Conservation (phyloP, 2,888 invertebrate species). For the Autographa pulchrina region DNA sequence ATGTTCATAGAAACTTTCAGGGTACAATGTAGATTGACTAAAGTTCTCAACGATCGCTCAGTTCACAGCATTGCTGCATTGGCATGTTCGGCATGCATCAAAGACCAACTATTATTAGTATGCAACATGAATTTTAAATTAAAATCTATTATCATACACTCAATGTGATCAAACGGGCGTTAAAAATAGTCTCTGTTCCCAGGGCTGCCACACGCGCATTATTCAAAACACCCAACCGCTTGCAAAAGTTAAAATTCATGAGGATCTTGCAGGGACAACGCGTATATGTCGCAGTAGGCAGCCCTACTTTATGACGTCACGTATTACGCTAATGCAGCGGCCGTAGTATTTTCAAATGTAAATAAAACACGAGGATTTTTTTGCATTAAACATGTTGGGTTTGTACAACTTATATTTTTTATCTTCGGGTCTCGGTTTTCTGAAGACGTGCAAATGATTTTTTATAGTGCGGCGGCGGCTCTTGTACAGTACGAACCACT, state of each 20-base stretch:
- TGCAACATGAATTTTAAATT: slow-evolving; percentile 45
- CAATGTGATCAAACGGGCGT: slow-evolving; percentile 55
- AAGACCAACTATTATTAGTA: slow-evolving; percentile 23
- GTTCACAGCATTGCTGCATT: neutral
- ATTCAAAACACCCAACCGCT: slow-evolving; percentile 72
- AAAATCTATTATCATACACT: slow-evolving; percentile 54
- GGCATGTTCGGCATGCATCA: slow-evolving; percentile 3
- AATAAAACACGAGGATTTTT: slow-evolving; percentile 59
- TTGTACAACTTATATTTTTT: neutral
- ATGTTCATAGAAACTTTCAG: neutral
- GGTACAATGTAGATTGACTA: neutral
- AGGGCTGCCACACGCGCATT: slow-evolving; percentile 68
- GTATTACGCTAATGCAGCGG: slow-evolving; percentile 74
- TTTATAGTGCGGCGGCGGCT: neutral
- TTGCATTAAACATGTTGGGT: slow-evolving; percentile 17
- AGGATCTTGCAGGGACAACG: slow-evolving; percentile 70
- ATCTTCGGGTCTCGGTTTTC: neutral
- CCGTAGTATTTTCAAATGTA: slow-evolving; percentile 61
- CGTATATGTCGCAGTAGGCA: slow-evolving; percentile 72
- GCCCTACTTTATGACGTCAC: slow-evolving; percentile 80
- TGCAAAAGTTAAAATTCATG: slow-evolving; percentile 84
- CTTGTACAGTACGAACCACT: neutral
- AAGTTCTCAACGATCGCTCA: neutral
- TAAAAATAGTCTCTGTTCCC: slow-evolving; percentile 61
- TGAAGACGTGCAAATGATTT: slow-evolving; percentile 4